Evolutionary conservation across 2,113 vertebrate genomes (phyloP).

Genomic region (Scytalopus superciliaris): DNA sequence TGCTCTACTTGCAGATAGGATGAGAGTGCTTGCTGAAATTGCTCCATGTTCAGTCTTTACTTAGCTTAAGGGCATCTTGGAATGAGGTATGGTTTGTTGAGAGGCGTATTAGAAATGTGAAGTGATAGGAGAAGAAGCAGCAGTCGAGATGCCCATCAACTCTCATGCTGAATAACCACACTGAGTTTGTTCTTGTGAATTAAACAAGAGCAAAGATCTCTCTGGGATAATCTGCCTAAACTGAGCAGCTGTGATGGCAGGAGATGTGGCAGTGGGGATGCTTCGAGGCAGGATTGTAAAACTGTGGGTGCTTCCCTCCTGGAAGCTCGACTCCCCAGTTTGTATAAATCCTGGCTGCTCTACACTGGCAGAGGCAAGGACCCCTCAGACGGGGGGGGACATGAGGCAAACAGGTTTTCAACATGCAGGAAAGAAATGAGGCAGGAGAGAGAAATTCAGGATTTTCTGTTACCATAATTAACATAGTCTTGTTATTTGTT

Average conservation of each 20-base stretch:
- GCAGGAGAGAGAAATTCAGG: not conserved
- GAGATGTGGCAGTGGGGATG: not conserved
- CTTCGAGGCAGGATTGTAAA: not conserved
- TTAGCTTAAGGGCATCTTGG: not conserved
- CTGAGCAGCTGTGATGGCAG: not conserved
- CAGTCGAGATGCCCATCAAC: not conserved
- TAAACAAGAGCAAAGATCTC: not conserved
- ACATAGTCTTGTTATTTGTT: not conserved
- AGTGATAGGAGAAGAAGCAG: not conserved
- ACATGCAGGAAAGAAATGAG: not conserved
- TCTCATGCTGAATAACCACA: not conserved
- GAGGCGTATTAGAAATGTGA: not conserved
- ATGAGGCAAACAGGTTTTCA: not conserved
- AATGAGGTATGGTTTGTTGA: not conserved
- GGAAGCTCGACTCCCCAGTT: not conserved
- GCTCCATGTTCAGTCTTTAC: not conserved
- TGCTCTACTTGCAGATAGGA: not conserved
- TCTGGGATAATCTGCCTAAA: not conserved
- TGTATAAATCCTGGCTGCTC: not conserved
- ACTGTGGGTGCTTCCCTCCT: not conserved
- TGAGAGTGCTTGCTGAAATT: not conserved
- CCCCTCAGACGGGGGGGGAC: fast-evolving
- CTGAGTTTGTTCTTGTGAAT: not conserved
- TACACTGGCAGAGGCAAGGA: not conserved
- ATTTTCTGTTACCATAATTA: not conserved